phyloP scores from a whole-genome alignment of 2,113 vertebrate species.

The Gambusia holbrooki region DNA sequence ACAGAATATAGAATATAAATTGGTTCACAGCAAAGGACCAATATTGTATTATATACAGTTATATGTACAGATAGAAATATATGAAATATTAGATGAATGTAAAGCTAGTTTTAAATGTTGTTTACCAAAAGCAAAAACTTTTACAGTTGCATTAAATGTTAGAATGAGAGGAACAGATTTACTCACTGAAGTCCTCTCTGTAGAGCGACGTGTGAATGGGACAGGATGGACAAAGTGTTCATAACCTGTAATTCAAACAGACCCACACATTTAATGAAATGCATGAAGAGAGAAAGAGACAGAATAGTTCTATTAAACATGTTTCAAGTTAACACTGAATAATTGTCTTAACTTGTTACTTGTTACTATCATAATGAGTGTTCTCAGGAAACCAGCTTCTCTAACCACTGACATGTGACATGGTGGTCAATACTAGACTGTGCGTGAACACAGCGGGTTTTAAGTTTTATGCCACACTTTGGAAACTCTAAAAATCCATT shows the following conservation, averaged over 20 bases:
- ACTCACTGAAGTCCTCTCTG: slow-evolving; percentile 85
- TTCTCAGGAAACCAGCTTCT: slow-evolving; percentile 4
- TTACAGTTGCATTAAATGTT: no score
- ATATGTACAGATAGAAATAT: no score
- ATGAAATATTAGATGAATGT: no score
- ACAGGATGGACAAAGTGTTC: slow-evolving; percentile 85
- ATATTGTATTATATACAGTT: neutral
- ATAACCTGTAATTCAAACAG: slow-evolving; percentile 80
- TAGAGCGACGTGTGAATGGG: slow-evolving; percentile 79
- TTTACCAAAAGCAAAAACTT: no score
- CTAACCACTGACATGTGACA: neutral
- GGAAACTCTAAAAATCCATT: neutral
- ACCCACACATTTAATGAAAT: slow-evolving; percentile 3
- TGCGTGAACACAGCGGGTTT: neutral
- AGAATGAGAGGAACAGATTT: slow-evolving; percentile 2
- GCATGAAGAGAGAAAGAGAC: neutral
- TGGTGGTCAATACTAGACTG: neutral
- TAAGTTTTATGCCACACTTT: neutral
- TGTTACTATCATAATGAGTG: neutral
- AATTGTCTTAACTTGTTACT: neutral
- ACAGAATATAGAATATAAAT: no score
- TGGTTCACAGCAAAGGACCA: neutral
- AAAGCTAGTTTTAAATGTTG: no score
- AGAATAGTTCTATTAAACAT: slow-evolving; percentile 2
- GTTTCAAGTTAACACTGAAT: slow-evolving; percentile 5